Evolutionary conservation across 1,140 invertebrate genomes (phyloP).

Genomic region (Drosophila lacertosa): DNA sequence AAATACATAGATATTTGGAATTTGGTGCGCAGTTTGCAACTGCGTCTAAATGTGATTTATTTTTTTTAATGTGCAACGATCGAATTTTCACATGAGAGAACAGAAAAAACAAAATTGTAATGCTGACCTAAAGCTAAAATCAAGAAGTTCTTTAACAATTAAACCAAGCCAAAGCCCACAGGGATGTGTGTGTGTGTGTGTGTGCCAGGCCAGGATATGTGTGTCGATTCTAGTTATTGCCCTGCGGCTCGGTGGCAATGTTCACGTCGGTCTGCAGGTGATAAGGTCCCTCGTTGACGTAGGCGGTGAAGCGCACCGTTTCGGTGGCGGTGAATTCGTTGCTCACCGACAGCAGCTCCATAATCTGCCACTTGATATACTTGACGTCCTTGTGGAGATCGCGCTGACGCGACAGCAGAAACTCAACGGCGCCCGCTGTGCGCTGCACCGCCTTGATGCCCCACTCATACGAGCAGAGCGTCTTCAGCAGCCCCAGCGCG

Average conservation of each 20-base stretch:
- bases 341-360: constrained; percentile 87
- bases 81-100: not conserved
- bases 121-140: not conserved
- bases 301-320: constrained; percentile 87
- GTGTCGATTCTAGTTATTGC: constrained; percentile 29
- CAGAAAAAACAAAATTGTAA: no score
- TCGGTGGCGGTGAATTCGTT: constrained; percentile 87
- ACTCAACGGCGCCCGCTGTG: constrained; percentile 89
- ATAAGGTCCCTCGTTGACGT: constrained; percentile 90
- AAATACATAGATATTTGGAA: constrained; percentile 13
- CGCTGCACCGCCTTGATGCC: constrained; percentile 86
- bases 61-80: not conserved
- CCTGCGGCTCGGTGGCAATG: constrained; percentile 87
- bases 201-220: no score
- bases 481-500: constrained; percentile 85
- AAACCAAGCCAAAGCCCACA: no score
- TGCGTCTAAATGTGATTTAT: not conserved
- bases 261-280: constrained; percentile 88
- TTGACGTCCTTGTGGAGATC: constrained; percentile 90
- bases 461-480: constrained; percentile 86
- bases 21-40: constrained; percentile 8
- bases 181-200: not conserved
- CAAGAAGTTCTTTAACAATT: no score
- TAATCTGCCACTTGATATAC: constrained; percentile 90
- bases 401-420: constrained; percentile 88